A percentile compares a stretch with the other conserved stretches of the same genome.
Evolutionary conservation across 2,888 invertebrate genomes (phyloP).

Genomic region (Zygogramma bicolorata): DNA sequence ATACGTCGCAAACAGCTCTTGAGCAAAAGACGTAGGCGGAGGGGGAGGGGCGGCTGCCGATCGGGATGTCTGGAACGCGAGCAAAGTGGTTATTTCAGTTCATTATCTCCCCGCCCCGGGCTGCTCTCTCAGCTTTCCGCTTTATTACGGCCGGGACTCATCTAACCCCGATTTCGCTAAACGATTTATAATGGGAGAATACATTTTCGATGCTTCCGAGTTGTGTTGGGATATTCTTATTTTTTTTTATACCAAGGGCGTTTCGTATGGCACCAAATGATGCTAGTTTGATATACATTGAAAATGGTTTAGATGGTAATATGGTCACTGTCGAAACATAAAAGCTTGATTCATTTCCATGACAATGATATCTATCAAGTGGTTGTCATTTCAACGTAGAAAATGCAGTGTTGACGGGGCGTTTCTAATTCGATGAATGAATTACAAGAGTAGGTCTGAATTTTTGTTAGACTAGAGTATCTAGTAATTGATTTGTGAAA

Average conservation of each 20-base stretch:
- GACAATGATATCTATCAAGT: too few species aligned
- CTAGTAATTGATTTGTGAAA: too few species aligned
- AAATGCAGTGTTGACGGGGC: too few species aligned
- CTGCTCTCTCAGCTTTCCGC: constrained; percentile 25
- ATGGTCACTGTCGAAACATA: too few species aligned
- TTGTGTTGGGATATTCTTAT: not conserved
- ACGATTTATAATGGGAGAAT: constrained; percentile 64
- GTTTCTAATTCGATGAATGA: too few species aligned
- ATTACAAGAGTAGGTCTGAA: too few species aligned
- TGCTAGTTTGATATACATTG: too few species aligned
- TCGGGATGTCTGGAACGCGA: constrained; percentile 30
- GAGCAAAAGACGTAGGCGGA: constrained; percentile 26
- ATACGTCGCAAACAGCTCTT: constrained; percentile 15
- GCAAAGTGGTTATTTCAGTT: constrained; percentile 51
- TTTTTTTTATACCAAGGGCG: not conserved
- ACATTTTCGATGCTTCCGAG: constrained; percentile 53
- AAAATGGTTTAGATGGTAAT: too few species aligned
- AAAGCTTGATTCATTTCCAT: too few species aligned
- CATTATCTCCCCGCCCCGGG: constrained; percentile 52
- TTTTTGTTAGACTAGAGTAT: too few species aligned
- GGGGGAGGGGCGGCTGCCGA: not conserved
- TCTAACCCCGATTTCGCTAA: constrained; percentile 61
- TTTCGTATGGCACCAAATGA: not conserved
- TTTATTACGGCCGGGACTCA: constrained; percentile 41
- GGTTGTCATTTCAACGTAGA: too few species aligned